A percentile compares a stretch with the other conserved stretches of the same genome.
Evolutionary conservation across 2,797 vertebrate genomes (phyloP).

Genomic region (Vireo griseus): DNA sequence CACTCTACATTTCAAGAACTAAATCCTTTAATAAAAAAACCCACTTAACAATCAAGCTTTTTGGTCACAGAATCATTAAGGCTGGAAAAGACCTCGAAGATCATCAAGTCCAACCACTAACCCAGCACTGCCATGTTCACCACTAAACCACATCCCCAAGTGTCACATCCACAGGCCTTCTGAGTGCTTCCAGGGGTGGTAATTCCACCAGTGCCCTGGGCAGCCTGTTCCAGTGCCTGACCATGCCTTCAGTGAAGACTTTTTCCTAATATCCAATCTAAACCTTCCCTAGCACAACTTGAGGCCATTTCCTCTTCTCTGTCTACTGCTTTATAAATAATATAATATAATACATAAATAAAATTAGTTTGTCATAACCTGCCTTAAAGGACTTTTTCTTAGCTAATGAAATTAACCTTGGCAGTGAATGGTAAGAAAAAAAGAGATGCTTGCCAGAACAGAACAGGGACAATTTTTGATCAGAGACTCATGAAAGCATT

Average conservation of each 20-base stretch:
- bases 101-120: background rate
- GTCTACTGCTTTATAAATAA: background rate
- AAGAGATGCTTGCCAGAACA: accelerated
- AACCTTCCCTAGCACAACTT: background rate
- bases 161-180: background rate
- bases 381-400: background rate
- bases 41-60: background rate
- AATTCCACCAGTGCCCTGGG: background rate
- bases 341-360: background rate
- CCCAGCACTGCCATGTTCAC: background rate
- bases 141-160: background rate
- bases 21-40: background rate
- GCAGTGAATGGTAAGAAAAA: background rate
- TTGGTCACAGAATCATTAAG: background rate
- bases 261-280: background rate
- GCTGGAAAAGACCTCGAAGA: background rate
- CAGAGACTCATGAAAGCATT: background rate
- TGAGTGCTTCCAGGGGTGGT: background rate
- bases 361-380: background rate
- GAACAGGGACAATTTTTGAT: background rate
- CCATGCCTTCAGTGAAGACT: background rate
- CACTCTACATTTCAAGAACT: background rate
- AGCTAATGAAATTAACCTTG: background rate
- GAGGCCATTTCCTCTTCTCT: background rate
- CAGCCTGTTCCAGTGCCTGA: background rate